Conservation (phyloP, 2,888 invertebrate species). For the Eupithecia centaureata region DNA sequence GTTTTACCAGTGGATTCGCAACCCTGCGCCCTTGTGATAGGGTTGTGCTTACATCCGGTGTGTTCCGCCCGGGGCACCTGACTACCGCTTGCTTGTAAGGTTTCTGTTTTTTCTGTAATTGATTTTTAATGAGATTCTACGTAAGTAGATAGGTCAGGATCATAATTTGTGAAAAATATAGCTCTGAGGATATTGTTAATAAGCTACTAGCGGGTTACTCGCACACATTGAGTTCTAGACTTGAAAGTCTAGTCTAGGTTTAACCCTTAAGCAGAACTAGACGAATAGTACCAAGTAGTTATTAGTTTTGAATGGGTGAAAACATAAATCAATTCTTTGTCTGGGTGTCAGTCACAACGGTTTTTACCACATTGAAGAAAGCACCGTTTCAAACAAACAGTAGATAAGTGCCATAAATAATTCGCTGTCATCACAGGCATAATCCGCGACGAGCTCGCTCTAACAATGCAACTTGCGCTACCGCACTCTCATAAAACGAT, state of each 20-base stretch:
- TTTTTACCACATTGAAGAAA: neutral
- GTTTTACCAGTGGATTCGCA: conserved; percentile 20
- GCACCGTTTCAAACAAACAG: conserved; percentile 5
- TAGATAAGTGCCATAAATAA: conserved; percentile 6
- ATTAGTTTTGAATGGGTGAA: neutral
- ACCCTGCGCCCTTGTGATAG: conserved; percentile 20
- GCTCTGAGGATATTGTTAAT: conserved; percentile 20
- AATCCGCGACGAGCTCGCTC: conserved; percentile 15
- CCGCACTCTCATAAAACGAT: conserved; percentile 20
- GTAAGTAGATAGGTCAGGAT: conserved; percentile 34
- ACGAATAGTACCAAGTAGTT: neutral
- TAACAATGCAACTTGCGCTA: conserved; percentile 35
- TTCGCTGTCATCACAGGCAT: conserved; percentile 25
- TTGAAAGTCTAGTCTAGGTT: neutral
- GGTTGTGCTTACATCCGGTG: conserved; percentile 20
- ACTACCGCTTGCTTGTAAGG: conserved; percentile 36
- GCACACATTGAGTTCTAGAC: neutral
- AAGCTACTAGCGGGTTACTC: neutral
- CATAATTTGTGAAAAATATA: conserved; percentile 35
- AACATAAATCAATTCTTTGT: conserved; percentile 1
- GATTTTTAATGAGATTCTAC: conserved; percentile 42
- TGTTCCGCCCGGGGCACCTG: conserved; percentile 38
- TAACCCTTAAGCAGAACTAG: neutral
- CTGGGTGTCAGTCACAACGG: conserved; percentile 3
- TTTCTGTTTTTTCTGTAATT: conserved; percentile 41